These are phyloP conservation scores for Cremastobaeus sp. DNA, from an alignment of 2,888 invertebrate species.

Conservation along the genomic window DNA sequence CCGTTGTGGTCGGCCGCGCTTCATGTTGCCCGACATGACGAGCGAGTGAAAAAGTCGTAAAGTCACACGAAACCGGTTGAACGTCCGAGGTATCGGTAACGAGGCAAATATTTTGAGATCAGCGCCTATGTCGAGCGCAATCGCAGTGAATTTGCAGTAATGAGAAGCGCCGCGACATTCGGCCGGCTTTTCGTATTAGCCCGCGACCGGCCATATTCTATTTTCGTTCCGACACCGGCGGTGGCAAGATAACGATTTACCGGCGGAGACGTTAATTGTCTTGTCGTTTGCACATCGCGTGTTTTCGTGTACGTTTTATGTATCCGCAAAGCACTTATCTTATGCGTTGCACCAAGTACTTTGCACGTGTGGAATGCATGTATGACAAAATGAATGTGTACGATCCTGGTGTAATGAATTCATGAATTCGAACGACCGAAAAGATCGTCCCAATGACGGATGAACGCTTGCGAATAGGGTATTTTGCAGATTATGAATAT, in stretches of 20 bases:
- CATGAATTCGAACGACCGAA: constrained; percentile 45
- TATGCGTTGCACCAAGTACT: constrained; percentile 26
- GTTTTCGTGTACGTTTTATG: constrained; percentile 49
- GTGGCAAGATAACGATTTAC: constrained; percentile 61
- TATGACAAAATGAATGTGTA: constrained; percentile 40
- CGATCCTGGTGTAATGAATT: constrained; percentile 31
- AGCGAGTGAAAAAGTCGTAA: constrained; percentile 42
- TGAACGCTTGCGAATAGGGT: constrained; percentile 33
- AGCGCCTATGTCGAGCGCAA: constrained; percentile 18
- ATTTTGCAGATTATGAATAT: constrained; percentile 28
- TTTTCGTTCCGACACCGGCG: constrained; percentile 28
- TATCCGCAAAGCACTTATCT: constrained; percentile 50
- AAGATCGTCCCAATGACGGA: constrained; percentile 44
- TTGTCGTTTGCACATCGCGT: constrained; percentile 59
- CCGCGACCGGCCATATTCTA: constrained; percentile 25
- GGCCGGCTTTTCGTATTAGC: constrained; percentile 3
- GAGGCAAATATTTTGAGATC: constrained; percentile 43
- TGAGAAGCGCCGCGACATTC: constrained; percentile 17
- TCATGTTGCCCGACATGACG: constrained; percentile 15
- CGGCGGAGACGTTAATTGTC: constrained; percentile 63
- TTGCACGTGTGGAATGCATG: constrained; percentile 13
- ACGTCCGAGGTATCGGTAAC: constrained; percentile 38
- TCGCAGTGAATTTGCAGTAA: constrained; percentile 35
- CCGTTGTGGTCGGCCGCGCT: constrained; percentile 3
- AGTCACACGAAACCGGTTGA: constrained; percentile 44